A percentile compares a stretch with the other conserved stretches of the same genome.
phyloP scores from a whole-genome alignment of 2,888 invertebrate species.

The Meghimatium bilineatum region DNA sequence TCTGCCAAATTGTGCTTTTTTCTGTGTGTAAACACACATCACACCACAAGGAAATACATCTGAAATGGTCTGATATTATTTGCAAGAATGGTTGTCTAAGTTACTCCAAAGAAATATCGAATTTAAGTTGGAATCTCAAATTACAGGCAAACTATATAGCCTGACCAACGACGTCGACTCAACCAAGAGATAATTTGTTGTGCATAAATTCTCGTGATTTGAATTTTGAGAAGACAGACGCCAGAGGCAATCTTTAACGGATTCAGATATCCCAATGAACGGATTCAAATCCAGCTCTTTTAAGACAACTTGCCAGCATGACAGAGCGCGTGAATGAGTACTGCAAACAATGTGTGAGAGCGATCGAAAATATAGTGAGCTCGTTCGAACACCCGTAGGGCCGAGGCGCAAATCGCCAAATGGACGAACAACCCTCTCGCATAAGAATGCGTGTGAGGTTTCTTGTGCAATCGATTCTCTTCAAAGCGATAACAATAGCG shows the following conservation, averaged over 20 bases:
- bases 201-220: background rate
- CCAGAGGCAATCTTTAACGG: background rate
- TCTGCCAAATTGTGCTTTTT: too few relatives aligned
- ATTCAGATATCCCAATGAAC: background rate
- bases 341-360: conserved; percentile 1
- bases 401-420: background rate
- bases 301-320: conserved; percentile 5
- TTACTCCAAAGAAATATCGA: background rate
- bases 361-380: background rate
- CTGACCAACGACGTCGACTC: background rate
- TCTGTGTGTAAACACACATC: too few relatives aligned
- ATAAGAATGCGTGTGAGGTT: conserved; percentile 15
- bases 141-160: background rate
- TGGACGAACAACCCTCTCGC: background rate
- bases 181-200: background rate
- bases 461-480: conserved; percentile 15
- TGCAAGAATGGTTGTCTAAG: background rate
- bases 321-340: background rate
- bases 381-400: background rate
- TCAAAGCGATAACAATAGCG: background rate
- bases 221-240: background rate
- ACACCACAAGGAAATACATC: too few relatives aligned
- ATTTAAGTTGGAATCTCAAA: background rate
- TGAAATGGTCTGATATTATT: background rate
- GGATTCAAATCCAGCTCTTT: background rate